phyloP scores from a whole-genome alignment of 2,113 vertebrate species.

The Rhinolophus ferrumequinum region DNA sequence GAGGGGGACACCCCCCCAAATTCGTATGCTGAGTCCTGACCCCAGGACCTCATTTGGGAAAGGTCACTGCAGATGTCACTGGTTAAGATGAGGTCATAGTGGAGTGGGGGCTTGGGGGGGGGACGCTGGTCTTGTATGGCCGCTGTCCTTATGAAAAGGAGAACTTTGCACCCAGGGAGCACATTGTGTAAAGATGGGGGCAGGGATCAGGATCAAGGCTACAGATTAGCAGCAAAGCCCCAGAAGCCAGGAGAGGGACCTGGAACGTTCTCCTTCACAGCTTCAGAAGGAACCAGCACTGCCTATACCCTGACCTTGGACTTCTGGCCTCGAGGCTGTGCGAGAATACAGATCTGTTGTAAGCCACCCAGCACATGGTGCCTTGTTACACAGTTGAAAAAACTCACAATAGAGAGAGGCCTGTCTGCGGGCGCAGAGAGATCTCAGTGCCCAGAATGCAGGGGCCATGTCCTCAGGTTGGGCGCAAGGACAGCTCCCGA shows the following conservation, averaged over 20 bases:
- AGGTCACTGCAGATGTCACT: background rate
- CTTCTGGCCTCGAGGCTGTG: background rate
- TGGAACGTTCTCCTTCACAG: too few species aligned
- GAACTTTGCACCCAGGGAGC: background rate
- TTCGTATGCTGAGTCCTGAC: background rate
- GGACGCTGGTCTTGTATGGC: background rate
- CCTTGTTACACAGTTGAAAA: background rate
- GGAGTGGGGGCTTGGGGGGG: background rate
- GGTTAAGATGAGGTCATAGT: background rate
- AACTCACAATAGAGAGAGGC: too few species aligned
- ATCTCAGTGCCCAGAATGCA: background rate
- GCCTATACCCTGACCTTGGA: background rate
- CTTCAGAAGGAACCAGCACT: background rate
- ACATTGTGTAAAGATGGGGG: background rate
- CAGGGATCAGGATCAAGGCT: background rate
- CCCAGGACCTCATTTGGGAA: background rate
- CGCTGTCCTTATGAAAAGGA: background rate
- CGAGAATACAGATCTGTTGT: rapidly evolving
- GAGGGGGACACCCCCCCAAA: background rate
- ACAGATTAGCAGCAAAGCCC: background rate
- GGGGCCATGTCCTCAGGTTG: background rate
- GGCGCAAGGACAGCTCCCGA: too few species aligned
- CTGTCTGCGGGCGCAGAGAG: too few species aligned
- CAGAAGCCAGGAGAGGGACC: too few species aligned
- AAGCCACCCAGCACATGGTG: background rate